Evolutionary conservation across 2,113 vertebrate species (phyloP).

Genomic region (Vulpes lagopus): DNA sequence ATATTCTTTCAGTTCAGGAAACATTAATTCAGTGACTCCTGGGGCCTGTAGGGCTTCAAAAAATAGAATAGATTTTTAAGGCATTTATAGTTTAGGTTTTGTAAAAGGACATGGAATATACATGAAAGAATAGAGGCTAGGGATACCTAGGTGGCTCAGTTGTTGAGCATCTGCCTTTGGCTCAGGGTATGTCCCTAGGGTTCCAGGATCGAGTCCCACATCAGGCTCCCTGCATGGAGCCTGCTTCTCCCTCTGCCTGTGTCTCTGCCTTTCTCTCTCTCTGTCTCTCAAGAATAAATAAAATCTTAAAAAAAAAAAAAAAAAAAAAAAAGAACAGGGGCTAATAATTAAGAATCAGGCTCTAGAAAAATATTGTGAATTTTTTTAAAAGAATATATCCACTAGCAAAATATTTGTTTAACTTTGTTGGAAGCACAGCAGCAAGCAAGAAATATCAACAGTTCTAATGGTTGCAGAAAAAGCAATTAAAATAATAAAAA

Average conservation of each 20-base stretch:
- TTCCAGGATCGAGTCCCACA: too few species aligned
- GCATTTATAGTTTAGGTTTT: background rate
- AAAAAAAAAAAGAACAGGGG: background rate
- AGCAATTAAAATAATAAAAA: background rate
- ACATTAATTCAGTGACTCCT: background rate
- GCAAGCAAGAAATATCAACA: background rate
- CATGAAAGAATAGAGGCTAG: background rate
- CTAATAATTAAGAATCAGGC: background rate
- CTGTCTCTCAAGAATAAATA: too few species aligned
- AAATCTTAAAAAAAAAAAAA: too few species aligned
- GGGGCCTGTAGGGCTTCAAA: background rate
- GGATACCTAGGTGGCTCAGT: too few species aligned
- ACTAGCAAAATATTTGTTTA: background rate
- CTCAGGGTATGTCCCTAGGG: too few species aligned
- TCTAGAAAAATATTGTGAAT: background rate
- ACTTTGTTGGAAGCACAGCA: background rate
- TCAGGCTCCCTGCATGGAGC: too few species aligned
- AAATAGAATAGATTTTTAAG: background rate
- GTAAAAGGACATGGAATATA: background rate
- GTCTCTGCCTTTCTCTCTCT: too few species aligned
- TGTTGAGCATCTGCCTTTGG: too few species aligned
- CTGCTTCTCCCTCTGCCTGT: too few species aligned
- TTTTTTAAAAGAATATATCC: constrained; percentile 5
- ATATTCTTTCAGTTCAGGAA: background rate
- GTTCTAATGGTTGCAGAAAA: background rate